Evolutionary conservation across 2,797 vertebrate genomes (phyloP).

Genomic region (Coilia nasus): DNA sequence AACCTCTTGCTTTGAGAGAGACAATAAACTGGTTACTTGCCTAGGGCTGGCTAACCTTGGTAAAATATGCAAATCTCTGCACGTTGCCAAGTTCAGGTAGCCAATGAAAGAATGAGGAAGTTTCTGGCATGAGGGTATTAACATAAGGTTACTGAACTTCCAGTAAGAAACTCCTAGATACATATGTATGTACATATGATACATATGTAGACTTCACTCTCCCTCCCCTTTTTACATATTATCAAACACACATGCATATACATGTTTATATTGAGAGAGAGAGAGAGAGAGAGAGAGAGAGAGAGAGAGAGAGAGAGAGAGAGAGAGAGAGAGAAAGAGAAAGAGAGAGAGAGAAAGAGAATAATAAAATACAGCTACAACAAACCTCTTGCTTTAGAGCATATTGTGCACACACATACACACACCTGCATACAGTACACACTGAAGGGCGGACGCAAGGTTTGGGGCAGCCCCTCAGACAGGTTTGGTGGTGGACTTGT

Average conservation of each 20-base stretch:
- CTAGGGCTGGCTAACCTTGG: neutral
- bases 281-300: too few relatives aligned
- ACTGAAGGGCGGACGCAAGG: neutral
- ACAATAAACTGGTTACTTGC: too few relatives aligned
- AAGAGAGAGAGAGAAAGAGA: neutral
- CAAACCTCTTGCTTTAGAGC: too few relatives aligned
- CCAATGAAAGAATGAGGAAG: neutral
- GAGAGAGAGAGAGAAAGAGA: too few relatives aligned
- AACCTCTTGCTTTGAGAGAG: too few relatives aligned
- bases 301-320: too few relatives aligned
- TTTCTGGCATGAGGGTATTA: neutral
- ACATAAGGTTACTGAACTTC: neutral
- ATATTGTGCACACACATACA: neutral
- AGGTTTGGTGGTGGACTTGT: slow-evolving; percentile 83
- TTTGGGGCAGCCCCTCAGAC: slow-evolving; percentile 66
- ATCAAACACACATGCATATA: neutral
- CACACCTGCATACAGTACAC: neutral
- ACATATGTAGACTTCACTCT: too few relatives aligned
- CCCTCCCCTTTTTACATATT: neutral
- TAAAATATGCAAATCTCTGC: neutral
- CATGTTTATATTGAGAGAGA: neutral
- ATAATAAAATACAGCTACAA: neutral
- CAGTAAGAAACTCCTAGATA: too few relatives aligned
- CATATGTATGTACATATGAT: too few relatives aligned
- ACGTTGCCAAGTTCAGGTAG: neutral